Base-by-base conservation (phyloP, 35 echinoderm and acorn worm species). In the Lytechinus variegatus region DNA sequence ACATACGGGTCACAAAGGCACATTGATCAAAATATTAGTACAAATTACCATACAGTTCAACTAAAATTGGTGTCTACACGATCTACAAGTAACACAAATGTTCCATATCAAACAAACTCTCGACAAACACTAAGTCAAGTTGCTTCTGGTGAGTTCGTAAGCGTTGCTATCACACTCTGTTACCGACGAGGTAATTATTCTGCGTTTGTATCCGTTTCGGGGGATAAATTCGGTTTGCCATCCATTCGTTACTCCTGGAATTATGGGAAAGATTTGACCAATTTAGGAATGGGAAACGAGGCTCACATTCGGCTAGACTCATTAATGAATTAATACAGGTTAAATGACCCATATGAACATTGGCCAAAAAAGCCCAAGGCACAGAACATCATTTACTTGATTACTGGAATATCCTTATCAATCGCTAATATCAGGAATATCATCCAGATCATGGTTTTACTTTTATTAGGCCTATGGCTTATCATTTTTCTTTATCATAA, bases 81-180 rank as follows among this genome's bases (percentile, higher is more conserved):
- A 79, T 79, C 19, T 79, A 79, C n/a, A 16, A n/a, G 28, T 52
- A 28, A 54, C 88, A 21, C 14, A 90, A 52, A 28, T 28, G 52
- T 44, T 44, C 52, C 52, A 21, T 54, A 29, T 90, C 52, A 54
- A 90, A 90, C 5, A 21, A 90, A 54, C 88, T 28, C 11, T 52
- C 88, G 88, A 33, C 88, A 90, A 90, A 90, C 88, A 90, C 16
- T 27, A 90, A 0, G n/a, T 79, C 28, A 90, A 44, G 29, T 90
- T 90, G 28, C 11, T 52, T 5, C 52, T 4, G 66, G 66, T 16
- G n/a, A 10, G 88, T 90, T 90, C 24, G 27, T 51, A 9, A 21
- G 28, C 12, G 11, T 44, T 52, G 16, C 88, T 79, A 79, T 79
- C 19, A 16, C 88, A 90, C 88, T 5, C 88, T 90, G 11, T 52